Percentiles rank a stretch among this genome's conserved stretches.
phyloP scores from a whole-genome alignment of 2,113 vertebrate genomes.

The Prionailurus viverrinus region DNA sequence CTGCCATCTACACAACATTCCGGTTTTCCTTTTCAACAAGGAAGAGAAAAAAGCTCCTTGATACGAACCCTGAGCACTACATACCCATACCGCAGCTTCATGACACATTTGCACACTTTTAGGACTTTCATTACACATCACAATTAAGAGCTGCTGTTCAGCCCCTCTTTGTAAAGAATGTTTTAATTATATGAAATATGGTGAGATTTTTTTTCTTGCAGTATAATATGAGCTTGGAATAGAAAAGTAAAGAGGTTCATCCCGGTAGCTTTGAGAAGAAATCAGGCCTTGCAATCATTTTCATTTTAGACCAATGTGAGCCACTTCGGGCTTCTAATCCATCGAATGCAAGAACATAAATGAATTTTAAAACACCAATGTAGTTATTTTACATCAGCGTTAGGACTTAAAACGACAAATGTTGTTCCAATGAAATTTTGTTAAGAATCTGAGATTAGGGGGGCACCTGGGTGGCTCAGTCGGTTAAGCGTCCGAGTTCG shows the following conservation, averaged over 20 bases:
- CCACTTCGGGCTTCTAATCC: too few species aligned
- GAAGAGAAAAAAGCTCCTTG: not conserved
- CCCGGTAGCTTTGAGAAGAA: not conserved
- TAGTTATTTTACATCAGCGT: too few species aligned
- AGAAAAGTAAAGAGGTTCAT: not conserved
- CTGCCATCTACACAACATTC: not conserved
- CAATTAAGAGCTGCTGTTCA: not conserved
- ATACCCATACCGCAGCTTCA: not conserved
- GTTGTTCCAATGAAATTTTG: not conserved
- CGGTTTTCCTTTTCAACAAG: not conserved
- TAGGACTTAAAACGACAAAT: not conserved
- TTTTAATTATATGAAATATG: not conserved
- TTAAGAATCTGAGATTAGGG: too few species aligned
- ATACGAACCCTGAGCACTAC: not conserved
- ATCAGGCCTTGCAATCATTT: not conserved
- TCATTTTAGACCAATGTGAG: not conserved
- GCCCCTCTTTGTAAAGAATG: not conserved
- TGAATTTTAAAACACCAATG: not conserved
- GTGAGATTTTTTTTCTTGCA: not conserved
- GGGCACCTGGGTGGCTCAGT: too few species aligned
- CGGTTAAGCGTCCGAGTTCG: too few species aligned
- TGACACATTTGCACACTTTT: not conserved
- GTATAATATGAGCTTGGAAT: not conserved
- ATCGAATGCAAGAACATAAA: not conserved
- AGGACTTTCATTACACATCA: not conserved